phyloP scores from a whole-genome alignment of 2,113 vertebrate species.

The Boulengeromyrus knoepffleri region DNA sequence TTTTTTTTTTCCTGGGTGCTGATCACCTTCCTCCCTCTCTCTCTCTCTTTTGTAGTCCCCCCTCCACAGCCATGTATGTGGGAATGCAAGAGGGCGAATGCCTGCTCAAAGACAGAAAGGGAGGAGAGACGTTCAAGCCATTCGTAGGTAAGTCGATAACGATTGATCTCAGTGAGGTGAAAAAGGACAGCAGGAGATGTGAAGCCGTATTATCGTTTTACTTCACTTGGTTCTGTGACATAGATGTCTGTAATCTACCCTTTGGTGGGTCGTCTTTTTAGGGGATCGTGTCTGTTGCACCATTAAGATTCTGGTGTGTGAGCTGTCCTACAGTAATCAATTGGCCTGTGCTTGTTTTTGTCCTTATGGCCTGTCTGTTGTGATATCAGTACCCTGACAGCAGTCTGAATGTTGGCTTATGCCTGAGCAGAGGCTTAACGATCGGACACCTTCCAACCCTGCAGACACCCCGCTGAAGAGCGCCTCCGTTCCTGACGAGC shows the following conservation, averaged over 20 bases:
- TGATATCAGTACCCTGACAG: background rate
- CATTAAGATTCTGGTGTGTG: background rate
- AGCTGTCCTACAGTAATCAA: background rate
- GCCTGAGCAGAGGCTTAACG: background rate
- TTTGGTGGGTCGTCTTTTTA: background rate
- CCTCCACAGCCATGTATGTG: slow-evolving; percentile 82
- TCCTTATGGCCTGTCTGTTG: background rate
- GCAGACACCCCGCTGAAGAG: slow-evolving; percentile 69
- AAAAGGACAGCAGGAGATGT: background rate
- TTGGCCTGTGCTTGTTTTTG: background rate
- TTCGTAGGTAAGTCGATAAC: slow-evolving; percentile 47
- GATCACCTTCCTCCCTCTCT: slow-evolving; percentile 16
- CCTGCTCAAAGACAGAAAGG: slow-evolving; percentile 79
- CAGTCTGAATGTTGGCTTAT: background rate
- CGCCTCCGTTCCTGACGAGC: slow-evolving; percentile 75
- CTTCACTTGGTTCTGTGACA: background rate
- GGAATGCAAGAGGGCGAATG: slow-evolving; percentile 67
- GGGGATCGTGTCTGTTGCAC: background rate
- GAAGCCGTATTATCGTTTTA: background rate
- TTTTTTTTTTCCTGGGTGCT: background rate
- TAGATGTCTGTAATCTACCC: background rate
- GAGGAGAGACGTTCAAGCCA: slow-evolving; percentile 65
- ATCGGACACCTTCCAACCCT: background rate
- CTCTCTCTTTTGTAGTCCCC: slow-evolving; percentile 61
- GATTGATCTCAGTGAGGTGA: background rate